These are phyloP conservation scores for Hydropsyche betteni DNA, from an alignment of 2,888 invertebrate species.

Conservation along the genomic window DNA sequence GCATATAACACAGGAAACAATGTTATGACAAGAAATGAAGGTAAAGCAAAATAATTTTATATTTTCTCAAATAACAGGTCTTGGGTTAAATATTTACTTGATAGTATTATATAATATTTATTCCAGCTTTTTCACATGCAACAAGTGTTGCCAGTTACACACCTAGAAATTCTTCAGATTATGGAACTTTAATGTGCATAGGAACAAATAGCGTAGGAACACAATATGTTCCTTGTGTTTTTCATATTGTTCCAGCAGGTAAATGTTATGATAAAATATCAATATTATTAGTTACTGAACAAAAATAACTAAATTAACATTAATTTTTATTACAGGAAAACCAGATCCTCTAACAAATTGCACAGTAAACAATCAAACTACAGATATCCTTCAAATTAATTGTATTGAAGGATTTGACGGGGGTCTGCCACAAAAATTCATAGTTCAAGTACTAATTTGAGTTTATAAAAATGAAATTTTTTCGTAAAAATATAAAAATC, in stretches of 20 bases:
- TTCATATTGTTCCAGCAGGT: constrained; percentile 78
- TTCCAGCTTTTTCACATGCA: constrained; percentile 58
- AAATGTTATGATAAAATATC: not conserved
- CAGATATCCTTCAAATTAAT: constrained; percentile 71
- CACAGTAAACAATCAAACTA: constrained; percentile 74
- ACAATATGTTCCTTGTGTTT: constrained; percentile 77
- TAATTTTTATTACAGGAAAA: constrained; percentile 63
- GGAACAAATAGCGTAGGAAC: constrained; percentile 76
- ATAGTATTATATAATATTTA: constrained; percentile 38
- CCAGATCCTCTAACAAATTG: constrained; percentile 75
- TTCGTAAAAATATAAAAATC: not conserved
- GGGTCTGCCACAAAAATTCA: constrained; percentile 72
- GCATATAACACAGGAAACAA: constrained; percentile 44
- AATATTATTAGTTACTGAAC: no score
- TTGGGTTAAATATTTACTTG: no score
- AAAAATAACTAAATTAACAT: not conserved
- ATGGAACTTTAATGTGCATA: constrained; percentile 82
- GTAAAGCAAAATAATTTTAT: constrained; percentile 31
- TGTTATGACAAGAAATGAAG: constrained; percentile 45
- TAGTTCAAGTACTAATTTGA: constrained; percentile 65
- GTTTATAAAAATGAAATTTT: not conserved
- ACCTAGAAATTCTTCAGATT: constrained; percentile 71
- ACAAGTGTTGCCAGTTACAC: constrained; percentile 62
- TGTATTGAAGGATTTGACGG: constrained; percentile 77
- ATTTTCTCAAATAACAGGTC: not conserved